Base-by-base conservation (phyloP, 2,888 invertebrate genomes). In the Agonum fuliginosum region DNA sequence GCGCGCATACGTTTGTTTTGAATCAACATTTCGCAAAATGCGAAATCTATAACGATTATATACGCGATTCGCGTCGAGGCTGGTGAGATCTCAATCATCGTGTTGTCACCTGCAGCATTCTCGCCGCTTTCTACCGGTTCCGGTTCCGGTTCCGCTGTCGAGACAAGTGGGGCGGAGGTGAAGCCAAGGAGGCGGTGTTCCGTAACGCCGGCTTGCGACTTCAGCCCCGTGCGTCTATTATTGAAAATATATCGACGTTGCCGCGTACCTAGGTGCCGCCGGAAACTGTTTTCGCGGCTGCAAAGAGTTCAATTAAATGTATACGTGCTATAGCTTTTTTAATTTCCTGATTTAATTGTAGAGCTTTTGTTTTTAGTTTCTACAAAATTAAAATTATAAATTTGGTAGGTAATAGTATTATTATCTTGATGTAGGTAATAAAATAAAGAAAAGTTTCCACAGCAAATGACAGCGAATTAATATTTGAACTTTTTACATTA, bases 101-200 rank as follows among this genome's bases (percentile, higher is more conserved):
- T 48, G 46, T 65, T 74, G 74, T 74, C 74, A 74, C 74, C 74
- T 74, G 74, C 74, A 74, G 74, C 46, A 74, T 62, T 74, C 62
- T 20, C 54, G 54, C 54, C 72, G 74, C 46, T 62, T 65, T 74
- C 74, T 74, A 65, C 74, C 74, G 74, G 62, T 74, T 74, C 74
- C 72, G 72, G 30, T 72, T 72, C 72, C 62, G 74, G 43, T 74
- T 74, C 74, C 74, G 74, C 27, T 74, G 62, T 65, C 65, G 43
- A 65, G 74, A 65, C 62, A 46, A 41, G 41, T 20, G 62, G 19
- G 41, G 14, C 20, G 41, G 74, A 5, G 20, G 41, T n/a, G 37
- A 10, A 2, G 41, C 8, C 30, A 24, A 19, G 46, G 71, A 20
- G 71, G 3, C 27, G 27, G 34, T 24, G 30, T 46, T 46, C 46